Base-by-base conservation (phyloP, 1,140 invertebrate genomes). In the Thalassaphorura encarpata region DNA sequence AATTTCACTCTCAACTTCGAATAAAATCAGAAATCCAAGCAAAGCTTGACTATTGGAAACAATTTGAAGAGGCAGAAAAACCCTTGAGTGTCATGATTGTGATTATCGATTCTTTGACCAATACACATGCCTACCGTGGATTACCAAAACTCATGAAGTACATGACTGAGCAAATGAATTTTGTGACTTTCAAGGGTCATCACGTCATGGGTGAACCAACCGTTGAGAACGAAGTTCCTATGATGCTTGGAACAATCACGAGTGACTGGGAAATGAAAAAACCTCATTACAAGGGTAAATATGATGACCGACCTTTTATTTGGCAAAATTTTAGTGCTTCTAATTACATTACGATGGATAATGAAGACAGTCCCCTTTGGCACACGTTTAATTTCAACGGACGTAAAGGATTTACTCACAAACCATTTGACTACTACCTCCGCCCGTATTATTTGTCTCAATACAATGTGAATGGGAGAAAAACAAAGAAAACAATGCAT, bases 291-390 rank as follows among this genome's bases (percentile, higher is more conserved):
- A 52, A 24, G 23, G 42, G 23, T 11, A 23, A 46, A 27, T 58
- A 43, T 46, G 56, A 58, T 28, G 16, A 36, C 0, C 51, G 52
- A 50, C 33, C 52, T 19, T 55, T 62, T 15, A 54, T 62, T 18
- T 62, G 60, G 60, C 27, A 49, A 19, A 58, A 56, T n/a, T 62
- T 55, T 43, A 33, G 43, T 21, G 42, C 24, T 18, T 3, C 26
- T 21, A 54, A 62, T 28, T 62, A 58, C 26, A 53, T 62, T 11
- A 62, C 60, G 13, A 52, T 56, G 29, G 48, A 40, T 23, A 21
- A 40, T 19, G 60, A 62, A 41, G 59, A 61, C 36, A 45, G 21
- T 13, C 24, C 39, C 1, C 26, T 28, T 8, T 31, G 41, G 31
- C 36, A 31, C 29, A 43, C 51, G 11, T 58, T 62, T 26, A 48